phyloP scores from a whole-genome alignment of 1,140 invertebrate species.

The Palaemon carinicauda region DNA sequence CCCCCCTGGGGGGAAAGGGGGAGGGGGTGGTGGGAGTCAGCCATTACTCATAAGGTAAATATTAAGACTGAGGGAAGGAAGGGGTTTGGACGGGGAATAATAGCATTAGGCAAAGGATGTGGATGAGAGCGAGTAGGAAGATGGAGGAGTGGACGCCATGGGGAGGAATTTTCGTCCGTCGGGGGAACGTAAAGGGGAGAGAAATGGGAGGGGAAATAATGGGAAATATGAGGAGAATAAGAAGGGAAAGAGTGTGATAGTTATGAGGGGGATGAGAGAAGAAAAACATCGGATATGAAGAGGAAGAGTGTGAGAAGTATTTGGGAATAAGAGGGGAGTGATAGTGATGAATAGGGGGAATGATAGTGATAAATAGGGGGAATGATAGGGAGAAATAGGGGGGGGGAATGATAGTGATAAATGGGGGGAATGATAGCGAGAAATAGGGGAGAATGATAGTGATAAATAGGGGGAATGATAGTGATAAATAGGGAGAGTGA shows the following conservation, averaged over 20 bases:
- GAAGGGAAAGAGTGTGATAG: background rate
- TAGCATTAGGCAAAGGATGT: background rate
- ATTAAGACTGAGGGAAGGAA: background rate
- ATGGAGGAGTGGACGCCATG: background rate
- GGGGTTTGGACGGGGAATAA: background rate
- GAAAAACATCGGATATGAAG: no score
- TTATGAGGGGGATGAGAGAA: background rate
- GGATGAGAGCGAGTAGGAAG: background rate
- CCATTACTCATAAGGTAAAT: background rate
- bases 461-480: no score
- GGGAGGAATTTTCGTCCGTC: no score
- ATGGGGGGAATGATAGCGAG: background rate
- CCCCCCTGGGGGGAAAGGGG: background rate
- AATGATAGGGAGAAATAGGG: background rate
- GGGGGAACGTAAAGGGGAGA: background rate
- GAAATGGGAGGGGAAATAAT: background rate
- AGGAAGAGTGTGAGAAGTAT: background rate
- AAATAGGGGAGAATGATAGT: no score
- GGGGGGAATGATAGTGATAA: no score
- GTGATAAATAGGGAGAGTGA: background rate
- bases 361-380: no score
- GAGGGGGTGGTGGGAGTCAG: background rate
- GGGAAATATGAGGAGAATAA: background rate
- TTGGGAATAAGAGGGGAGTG: background rate
- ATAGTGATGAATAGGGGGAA: no score